Evolutionary conservation across 2,113 vertebrate species (phyloP).

Genomic region (Petroica traversi): DNA sequence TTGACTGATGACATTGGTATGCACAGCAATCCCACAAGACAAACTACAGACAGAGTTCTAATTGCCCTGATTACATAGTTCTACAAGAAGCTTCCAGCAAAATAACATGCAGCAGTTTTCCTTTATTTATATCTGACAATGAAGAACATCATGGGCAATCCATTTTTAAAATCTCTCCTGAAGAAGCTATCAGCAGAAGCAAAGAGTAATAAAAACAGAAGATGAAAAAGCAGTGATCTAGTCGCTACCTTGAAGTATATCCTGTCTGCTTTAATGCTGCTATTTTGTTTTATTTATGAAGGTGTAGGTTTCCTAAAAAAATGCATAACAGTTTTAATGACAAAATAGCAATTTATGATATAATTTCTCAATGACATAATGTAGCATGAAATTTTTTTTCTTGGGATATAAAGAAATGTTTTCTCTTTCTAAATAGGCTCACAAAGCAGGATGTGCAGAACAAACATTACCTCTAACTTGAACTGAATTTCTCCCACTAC

Average conservation of each 20-base stretch:
- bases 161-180: conserved; percentile 21
- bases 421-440: background rate
- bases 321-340: background rate
- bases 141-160: conserved; percentile 19
- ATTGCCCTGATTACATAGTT: conserved; percentile 44
- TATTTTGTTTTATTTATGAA: background rate
- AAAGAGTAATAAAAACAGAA: conserved; percentile 36
- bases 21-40: conserved; percentile 28
- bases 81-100: conserved; percentile 17
- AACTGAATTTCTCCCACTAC: background rate
- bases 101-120: conserved; percentile 8
- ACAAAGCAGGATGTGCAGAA: background rate
- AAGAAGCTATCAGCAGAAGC: conserved; percentile 9
- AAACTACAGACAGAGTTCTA: conserved; percentile 27
- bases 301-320: background rate
- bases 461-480: background rate
- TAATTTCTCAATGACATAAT: background rate
- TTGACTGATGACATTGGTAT: conserved; percentile 23
- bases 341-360: conserved; percentile 17
- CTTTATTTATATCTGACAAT: conserved; percentile 39
- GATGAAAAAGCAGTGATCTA: background rate
- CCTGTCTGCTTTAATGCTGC: background rate
- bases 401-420: background rate
- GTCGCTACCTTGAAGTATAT: background rate
- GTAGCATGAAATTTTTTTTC: background rate